Base-by-base conservation (phyloP, 1,140 invertebrate genomes). In the Parapsyche elsis region DNA sequence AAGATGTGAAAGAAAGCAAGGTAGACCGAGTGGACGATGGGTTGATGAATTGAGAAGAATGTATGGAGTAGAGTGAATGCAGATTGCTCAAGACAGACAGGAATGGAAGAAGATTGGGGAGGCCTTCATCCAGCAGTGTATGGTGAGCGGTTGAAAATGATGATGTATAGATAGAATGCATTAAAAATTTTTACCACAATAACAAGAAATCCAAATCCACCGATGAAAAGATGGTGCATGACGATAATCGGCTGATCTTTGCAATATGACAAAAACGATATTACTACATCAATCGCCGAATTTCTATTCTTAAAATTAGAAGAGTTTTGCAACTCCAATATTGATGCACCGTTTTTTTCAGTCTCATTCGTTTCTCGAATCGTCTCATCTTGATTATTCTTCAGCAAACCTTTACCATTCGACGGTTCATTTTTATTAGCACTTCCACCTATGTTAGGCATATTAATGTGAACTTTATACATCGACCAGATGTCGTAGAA, bases 401-500 rank as follows among this genome's bases (percentile, higher is more conserved):
- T 49, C 76, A 44, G 0, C 9, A 53, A 5, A 16, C 45, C 45
- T 77, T 80, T 23, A 21, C 71, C 59, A 26, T 70, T 16, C 23
- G 71, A 4, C 23, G 64, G 14, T 9, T 67, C 64, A 19, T 67
- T 26, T 26, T 71, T 23, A 26, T 70, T 1, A 74, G 26, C 2
- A 1, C 75, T 74, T 24, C 1, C 1, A 45, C 45, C 45, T 4
- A 57, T 53, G 16, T 24, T 30, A 5, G 71, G 84, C 82, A 87
- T 88, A 75, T 86, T 86, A 12, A 85, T 87, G 83, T 90, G 88
- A 23, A 93, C 92, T 85, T 90, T 89, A 81, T 92, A 93, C 92
- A 93, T 93, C 0, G 91, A 93, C 92, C 92, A 93, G 70, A 93
- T 92, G 85, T 94, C 93, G 84, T 94, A 94, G 85, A 93, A 90